Evolutionary conservation across 2,113 vertebrate genomes (phyloP).

Genomic region (Gopherus evgoodei): DNA sequence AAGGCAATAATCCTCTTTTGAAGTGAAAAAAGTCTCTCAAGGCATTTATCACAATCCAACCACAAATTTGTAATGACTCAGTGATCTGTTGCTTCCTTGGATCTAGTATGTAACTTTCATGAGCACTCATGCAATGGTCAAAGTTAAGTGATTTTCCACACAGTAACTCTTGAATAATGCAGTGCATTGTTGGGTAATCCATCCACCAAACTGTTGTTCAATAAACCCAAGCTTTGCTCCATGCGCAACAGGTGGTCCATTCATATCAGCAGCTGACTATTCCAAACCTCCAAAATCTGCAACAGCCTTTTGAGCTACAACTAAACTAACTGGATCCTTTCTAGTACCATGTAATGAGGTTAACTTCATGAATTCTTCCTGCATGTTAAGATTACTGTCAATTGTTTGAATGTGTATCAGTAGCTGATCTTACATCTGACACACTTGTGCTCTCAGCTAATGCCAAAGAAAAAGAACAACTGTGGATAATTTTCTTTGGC

Average conservation of each 20-base stretch:
- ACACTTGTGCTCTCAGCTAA: not conserved
- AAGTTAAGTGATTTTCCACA: not conserved
- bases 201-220: not conserved
- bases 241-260: not conserved
- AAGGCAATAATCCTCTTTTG: not conserved
- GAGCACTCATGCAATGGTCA: not conserved
- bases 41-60: not conserved
- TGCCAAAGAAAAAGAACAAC: too few relatives aligned
- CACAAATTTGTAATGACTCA: not conserved
- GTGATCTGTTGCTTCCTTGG: not conserved
- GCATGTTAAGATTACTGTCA: not conserved
- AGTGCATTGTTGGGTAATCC: not conserved
- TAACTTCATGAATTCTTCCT: not conserved
- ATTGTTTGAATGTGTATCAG: not conserved
- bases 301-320: not conserved
- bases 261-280: not conserved
- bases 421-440: not conserved
- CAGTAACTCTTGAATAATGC: not conserved
- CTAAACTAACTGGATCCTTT: not conserved
- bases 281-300: not conserved
- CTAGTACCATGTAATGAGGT: not conserved
- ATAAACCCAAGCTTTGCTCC: not conserved
- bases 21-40: not conserved
- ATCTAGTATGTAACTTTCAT: not conserved
- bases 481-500: not conserved